These are phyloP conservation scores for Drosophila triauraria DNA, from an alignment of 1,140 invertebrate genomes.

Conservation along the genomic window DNA sequence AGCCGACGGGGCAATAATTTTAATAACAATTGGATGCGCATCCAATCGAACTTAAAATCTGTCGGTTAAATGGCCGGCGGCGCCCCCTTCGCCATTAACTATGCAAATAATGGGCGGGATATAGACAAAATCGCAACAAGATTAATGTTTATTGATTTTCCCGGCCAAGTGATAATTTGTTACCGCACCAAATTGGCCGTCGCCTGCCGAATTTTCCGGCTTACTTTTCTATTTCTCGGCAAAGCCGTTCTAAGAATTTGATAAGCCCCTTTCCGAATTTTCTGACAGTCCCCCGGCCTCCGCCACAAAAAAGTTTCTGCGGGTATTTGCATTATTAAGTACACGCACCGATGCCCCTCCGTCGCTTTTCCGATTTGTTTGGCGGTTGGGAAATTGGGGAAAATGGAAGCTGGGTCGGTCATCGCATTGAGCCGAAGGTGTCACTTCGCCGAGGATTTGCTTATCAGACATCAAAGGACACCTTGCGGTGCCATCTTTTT, in stretches of 20 bases:
- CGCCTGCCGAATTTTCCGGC: constrained; percentile 53
- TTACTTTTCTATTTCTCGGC: constrained; percentile 74
- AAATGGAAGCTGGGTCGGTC: constrained; percentile 26
- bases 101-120: constrained; percentile 75
- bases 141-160: constrained; percentile 82
- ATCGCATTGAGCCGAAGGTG: constrained; percentile 45
- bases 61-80: constrained; percentile 48
- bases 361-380: constrained; percentile 15
- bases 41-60: constrained; percentile 68
- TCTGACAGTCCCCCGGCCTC: background rate
- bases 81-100: constrained; percentile 52
- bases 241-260: constrained; percentile 72
- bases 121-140: constrained; percentile 76
- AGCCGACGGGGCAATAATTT: constrained; percentile 28
- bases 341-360: constrained; percentile 20
- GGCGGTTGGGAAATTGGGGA: background rate
- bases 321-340: constrained; percentile 68
- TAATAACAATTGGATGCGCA: constrained; percentile 57
- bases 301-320: constrained; percentile 49
- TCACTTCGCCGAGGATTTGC: constrained; percentile 46
- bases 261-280: constrained; percentile 69
- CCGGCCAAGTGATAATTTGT: constrained; percentile 65
- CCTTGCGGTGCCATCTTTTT: constrained; percentile 37
- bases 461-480: constrained; percentile 56
- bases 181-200: constrained; percentile 37